Conservation (phyloP, 2,797 vertebrate genomes). For the Pseudochirops cupreus region DNA sequence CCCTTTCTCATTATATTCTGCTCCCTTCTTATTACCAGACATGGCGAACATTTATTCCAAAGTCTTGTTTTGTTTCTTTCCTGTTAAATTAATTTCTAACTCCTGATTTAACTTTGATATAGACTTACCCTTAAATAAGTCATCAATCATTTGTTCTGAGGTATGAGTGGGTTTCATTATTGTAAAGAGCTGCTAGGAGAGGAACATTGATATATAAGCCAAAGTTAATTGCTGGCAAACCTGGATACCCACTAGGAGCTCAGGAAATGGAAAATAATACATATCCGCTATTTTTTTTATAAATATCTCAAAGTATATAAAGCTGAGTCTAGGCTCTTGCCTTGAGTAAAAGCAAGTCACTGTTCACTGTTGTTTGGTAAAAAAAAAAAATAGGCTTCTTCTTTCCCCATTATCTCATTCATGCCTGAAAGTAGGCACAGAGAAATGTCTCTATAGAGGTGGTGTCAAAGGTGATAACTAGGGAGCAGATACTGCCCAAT, state of each 20-base stretch:
- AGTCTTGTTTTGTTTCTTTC: not conserved
- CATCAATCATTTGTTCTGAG: not conserved
- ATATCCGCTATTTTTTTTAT: not conserved
- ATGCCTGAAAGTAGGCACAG: not conserved
- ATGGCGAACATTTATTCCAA: not conserved
- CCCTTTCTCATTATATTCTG: not conserved
- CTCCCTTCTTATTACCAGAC: not conserved
- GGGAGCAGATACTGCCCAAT: not conserved
- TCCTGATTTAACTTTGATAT: not conserved
- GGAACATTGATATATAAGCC: not conserved
- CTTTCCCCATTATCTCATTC: not conserved
- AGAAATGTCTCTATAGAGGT: not conserved
- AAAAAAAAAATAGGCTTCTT: not conserved
- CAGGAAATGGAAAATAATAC: not conserved
- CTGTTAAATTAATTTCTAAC: not conserved
- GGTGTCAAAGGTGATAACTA: not conserved
- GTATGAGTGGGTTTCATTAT: not conserved
- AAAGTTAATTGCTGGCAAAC: not conserved
- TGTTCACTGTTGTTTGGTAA: not conserved
- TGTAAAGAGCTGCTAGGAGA: not conserved
- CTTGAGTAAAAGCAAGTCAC: not conserved
- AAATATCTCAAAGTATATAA: not conserved
- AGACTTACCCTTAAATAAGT: not conserved
- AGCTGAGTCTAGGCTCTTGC: not conserved
- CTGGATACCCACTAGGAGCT: not conserved